A percentile compares a stretch with the other conserved stretches of the same genome.
phyloP scores from a whole-genome alignment of 2,888 invertebrate genomes.

The Euzophera pinguis region DNA sequence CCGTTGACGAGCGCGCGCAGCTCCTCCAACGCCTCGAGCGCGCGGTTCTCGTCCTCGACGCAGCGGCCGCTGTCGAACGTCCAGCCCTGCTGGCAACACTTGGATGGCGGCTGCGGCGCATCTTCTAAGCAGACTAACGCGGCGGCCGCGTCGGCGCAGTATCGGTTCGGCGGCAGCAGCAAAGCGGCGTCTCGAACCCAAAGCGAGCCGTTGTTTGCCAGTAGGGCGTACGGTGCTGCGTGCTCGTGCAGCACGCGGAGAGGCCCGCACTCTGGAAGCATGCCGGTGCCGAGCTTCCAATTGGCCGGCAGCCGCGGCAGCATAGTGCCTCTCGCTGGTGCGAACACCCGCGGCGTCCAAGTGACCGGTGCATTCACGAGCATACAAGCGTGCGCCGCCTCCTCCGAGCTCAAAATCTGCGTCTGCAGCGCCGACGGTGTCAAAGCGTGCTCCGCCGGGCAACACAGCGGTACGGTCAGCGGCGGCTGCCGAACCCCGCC shows the following conservation, averaged over 20 bases:
- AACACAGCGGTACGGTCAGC: slow-evolving; percentile 50
- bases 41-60: slow-evolving; percentile 53
- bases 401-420: slow-evolving; percentile 58
- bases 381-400: slow-evolving; percentile 68
- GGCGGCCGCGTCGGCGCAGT: slow-evolving; percentile 84
- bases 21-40: slow-evolving; percentile 50
- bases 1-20: slow-evolving; percentile 47
- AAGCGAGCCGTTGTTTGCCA: slow-evolving; percentile 84
- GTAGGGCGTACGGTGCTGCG: slow-evolving; percentile 68
- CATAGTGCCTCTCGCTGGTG: slow-evolving; percentile 61
- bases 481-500: slow-evolving; percentile 44
- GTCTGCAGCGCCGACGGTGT: slow-evolving; percentile 27
- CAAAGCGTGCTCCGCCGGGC: slow-evolving; percentile 48
- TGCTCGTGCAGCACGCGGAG: slow-evolving; percentile 58
- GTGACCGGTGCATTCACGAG: slow-evolving; percentile 48
- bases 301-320: slow-evolving; percentile 65
- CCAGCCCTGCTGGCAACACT: slow-evolving; percentile 85
- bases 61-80: slow-evolving; percentile 79
- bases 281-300: slow-evolving; percentile 66
- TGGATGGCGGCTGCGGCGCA: slow-evolving; percentile 64
- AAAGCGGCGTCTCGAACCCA: slow-evolving; percentile 66
- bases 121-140: slow-evolving; percentile 81
- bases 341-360: slow-evolving; percentile 81
- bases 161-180: slow-evolving; percentile 77
- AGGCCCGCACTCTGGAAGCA: slow-evolving; percentile 48